phyloP scores from a whole-genome alignment of 1,140 invertebrate genomes.

The Papilio aristodemus region DNA sequence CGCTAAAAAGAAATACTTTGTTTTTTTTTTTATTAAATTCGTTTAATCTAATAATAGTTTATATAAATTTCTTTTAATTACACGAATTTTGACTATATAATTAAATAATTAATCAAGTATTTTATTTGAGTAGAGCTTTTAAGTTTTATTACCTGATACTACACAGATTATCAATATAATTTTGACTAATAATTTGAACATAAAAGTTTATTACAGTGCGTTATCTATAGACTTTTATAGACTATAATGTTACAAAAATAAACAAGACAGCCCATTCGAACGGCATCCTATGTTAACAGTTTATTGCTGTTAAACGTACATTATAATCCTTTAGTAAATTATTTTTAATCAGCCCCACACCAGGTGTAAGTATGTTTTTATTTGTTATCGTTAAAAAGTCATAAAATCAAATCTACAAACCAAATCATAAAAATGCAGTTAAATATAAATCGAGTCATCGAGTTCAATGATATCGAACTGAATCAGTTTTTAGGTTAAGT shows the following conservation, averaged over 20 bases:
- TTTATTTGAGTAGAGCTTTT: background rate
- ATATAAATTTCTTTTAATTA: background rate
- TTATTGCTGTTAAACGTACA: conserved; percentile 23
- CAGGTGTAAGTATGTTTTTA: conserved; percentile 37
- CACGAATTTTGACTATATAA: no score
- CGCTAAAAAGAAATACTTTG: no score
- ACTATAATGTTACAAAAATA: conserved; percentile 24
- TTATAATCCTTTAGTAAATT: conserved; percentile 34
- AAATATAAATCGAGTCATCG: conserved; percentile 24
- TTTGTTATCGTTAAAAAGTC: conserved; percentile 39
- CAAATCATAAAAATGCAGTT: conserved; percentile 38
- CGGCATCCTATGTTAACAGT: background rate
- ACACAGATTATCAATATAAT: background rate
- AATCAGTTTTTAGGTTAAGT: conserved; percentile 5
- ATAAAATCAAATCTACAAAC: conserved; percentile 40
- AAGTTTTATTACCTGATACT: conserved; percentile 6
- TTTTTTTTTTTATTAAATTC: no score
- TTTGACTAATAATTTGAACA: background rate
- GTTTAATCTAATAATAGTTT: no score
- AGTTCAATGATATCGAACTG: conserved; percentile 25
- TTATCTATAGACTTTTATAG: conserved; percentile 12
- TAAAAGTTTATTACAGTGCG: conserved; percentile 29
- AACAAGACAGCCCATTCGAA: conserved; percentile 21
- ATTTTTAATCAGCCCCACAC: conserved; percentile 37
- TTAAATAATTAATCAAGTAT: no score